Conservation (phyloP, 2,797 vertebrate genomes). For the Micromesistius poutassou region DNA sequence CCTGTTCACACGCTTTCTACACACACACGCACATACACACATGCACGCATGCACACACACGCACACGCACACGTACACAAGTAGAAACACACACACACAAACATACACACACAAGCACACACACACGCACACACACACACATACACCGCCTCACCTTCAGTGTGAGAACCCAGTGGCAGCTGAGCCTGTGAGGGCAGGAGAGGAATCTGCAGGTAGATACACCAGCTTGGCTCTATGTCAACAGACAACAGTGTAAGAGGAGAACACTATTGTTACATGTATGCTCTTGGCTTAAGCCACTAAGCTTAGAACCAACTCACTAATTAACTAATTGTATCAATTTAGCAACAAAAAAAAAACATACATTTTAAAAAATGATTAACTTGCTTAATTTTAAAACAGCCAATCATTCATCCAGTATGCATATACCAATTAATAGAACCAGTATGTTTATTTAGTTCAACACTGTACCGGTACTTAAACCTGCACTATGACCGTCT, state of each 20-base stretch:
- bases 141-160: constrained; percentile 36
- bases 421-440: too few relatives aligned
- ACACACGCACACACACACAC: neutral
- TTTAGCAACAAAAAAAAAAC: too few relatives aligned
- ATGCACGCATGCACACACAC: neutral
- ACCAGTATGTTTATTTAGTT: too few relatives aligned
- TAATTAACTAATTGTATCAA: too few relatives aligned
- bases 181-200: constrained; percentile 52
- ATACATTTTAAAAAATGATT: too few relatives aligned
- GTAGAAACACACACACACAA: neutral
- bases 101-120: neutral
- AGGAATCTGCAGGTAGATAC: neutral
- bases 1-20: constrained; percentile 20
- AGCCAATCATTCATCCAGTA: too few relatives aligned
- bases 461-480: neutral
- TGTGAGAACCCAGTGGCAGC: constrained; percentile 63
- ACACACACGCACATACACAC: constrained; percentile 13
- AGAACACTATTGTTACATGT: neutral
- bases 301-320: too few relatives aligned
- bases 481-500: too few relatives aligned
- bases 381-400: too few relatives aligned
- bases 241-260: constrained; percentile 12
- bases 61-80: neutral
- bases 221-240: neutral
- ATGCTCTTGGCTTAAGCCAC: too few relatives aligned